Evolutionary conservation across 2,888 invertebrate species (phyloP).

Genomic region (Chrysolina americana): DNA sequence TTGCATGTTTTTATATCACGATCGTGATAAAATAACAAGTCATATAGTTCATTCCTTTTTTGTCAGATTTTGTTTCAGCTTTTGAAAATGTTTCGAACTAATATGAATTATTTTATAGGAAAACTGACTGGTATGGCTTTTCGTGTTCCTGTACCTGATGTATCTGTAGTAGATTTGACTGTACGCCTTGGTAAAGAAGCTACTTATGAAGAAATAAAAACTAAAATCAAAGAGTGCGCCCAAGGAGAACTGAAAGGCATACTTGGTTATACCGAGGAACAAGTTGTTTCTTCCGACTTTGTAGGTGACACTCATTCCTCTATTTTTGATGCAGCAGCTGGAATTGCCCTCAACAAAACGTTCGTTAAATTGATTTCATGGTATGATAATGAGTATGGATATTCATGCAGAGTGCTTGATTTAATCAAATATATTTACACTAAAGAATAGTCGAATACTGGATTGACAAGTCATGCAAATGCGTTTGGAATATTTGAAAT

Average conservation of each 20-base stretch:
- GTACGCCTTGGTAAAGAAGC: constrained; percentile 80
- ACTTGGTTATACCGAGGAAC: constrained; percentile 95
- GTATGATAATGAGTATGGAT: constrained; percentile 99
- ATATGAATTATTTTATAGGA: constrained; percentile 36
- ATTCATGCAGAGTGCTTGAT: constrained; percentile 97
- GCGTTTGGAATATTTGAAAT: neutral
- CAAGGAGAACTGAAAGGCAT: constrained; percentile 91
- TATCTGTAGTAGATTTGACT: constrained; percentile 98
- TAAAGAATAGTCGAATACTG: neutral
- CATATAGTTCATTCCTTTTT: neutral
- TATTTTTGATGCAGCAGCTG: constrained; percentile 97
- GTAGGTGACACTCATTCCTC: constrained; percentile 92
- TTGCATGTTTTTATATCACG: too few species aligned
- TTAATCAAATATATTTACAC: constrained; percentile 87
- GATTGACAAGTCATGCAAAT: neutral
- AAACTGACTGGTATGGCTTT: constrained; percentile 86
- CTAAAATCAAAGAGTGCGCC: constrained; percentile 84
- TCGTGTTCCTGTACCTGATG: constrained; percentile 97
- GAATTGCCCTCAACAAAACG: constrained; percentile 92
- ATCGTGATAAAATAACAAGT: too few species aligned
- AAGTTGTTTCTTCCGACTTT: constrained; percentile 97
- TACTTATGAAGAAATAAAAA: constrained; percentile 90
- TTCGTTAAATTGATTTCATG: constrained; percentile 99
- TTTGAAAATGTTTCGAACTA: neutral
- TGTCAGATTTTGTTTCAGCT: neutral